Evolutionary conservation across 2,797 vertebrate species (phyloP), one percentile per base, ranked within the genome.

Genomic region (Miichthys miiuy): DNA sequence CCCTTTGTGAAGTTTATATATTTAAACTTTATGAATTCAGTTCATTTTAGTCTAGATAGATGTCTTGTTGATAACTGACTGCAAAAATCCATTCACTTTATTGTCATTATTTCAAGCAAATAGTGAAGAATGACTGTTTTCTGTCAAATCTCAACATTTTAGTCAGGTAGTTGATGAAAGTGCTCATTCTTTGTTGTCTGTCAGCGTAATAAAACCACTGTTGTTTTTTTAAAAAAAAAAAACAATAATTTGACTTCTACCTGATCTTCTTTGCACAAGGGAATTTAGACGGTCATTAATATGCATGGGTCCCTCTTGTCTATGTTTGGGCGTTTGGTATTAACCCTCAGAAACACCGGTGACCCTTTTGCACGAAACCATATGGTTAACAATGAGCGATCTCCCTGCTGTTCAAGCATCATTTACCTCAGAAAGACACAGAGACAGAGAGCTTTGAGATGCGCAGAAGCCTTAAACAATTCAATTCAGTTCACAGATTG

Each of bases 331-430:
- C 79, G 61, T 91, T 92, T 91, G 86, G 89, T 93, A 95, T 95
- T 94, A 95, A 95, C 94, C 92, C 89, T 81, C 84, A 86, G 82
- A 93, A 92, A 93, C 84, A 82, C 72, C 73, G 77, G 86, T 90
- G 92, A 93, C 90, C 34, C 90, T 92, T 85, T 89, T 73, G 82
- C 89, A 86, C 65, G 34, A 88, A 93, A 87, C 83, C 91, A 92
- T 94, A 93, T 94, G 93, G 91, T 92, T 94, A 95, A 93, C 90
- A 89, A 84, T 93, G 92, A 95, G 90, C 65, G 82, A 95, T 95
- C 88, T 85, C 87, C 78, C 87, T 93, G 86, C 88, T 90, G 91
- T 95, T 95, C 93, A 94, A 93, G 94, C 94, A 84, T 92, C 94
- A 95, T 96, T 96, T 95, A 94, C 85, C 91, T 83, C 93, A 72